Conservation (phyloP, 2,888 invertebrate species). For the Diadegma fenestrale region DNA sequence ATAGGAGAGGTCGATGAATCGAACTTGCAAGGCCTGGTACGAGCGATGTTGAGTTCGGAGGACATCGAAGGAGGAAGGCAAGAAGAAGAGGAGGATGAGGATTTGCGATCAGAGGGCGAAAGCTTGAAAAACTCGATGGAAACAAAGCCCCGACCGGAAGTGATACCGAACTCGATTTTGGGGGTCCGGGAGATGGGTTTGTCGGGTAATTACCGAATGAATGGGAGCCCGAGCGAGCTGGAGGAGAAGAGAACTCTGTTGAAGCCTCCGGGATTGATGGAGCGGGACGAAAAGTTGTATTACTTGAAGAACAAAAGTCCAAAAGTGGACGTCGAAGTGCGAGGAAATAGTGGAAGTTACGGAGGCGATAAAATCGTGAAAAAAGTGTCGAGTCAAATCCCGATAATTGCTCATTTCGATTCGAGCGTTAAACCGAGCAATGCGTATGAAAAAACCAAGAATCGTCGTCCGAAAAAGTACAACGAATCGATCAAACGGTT, state of each 20-base stretch:
- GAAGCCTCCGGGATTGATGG: slow-evolving; percentile 49
- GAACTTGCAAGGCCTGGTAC: slow-evolving; percentile 77
- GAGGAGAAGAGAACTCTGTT: slow-evolving; percentile 68
- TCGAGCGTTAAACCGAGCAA: slow-evolving; percentile 34
- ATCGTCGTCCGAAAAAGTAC: slow-evolving; percentile 76
- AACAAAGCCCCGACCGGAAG: slow-evolving; percentile 73
- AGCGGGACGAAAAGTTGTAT: slow-evolving; percentile 78
- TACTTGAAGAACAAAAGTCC: slow-evolving; percentile 79
- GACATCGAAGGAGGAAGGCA: not conserved
- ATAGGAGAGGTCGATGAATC: slow-evolving; percentile 75
- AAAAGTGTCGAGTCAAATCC: slow-evolving; percentile 49
- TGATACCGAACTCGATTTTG: slow-evolving; percentile 78
- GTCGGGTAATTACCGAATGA: slow-evolving; percentile 69
- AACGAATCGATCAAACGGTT: slow-evolving; percentile 56
- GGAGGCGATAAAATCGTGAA: not conserved
- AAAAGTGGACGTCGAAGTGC: slow-evolving; percentile 80
- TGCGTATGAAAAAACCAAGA: slow-evolving; percentile 48
- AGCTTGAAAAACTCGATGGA: slow-evolving; percentile 10
- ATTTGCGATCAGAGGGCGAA: slow-evolving; percentile 62
- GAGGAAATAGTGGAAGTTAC: slow-evolving; percentile 61
- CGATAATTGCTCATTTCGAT: slow-evolving; percentile 67
- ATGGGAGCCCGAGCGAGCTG: slow-evolving; percentile 52
- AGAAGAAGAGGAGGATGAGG: slow-evolving; percentile 47
- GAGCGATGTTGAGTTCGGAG: slow-evolving; percentile 73
- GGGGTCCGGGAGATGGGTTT: slow-evolving; percentile 78